Percentiles rank a stretch among this genome's conserved stretches.
Conservation (phyloP, 2,888 invertebrate genomes). For the Lasioglossum oenotherae region DNA sequence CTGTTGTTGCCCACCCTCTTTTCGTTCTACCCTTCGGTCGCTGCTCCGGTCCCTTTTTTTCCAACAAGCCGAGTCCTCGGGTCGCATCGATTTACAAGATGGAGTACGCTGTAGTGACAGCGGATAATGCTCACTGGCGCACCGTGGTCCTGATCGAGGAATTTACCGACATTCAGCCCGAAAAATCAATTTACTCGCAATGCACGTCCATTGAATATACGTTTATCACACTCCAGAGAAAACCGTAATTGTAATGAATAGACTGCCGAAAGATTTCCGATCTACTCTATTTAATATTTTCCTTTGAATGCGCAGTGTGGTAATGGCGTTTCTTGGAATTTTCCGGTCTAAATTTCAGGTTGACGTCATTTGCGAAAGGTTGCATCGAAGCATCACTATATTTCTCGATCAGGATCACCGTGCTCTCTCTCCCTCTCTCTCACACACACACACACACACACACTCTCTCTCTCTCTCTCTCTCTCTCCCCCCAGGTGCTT, state of each 20-base stretch:
- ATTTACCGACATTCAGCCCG: not conserved
- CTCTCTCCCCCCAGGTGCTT: not conserved
- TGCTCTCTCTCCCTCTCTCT: not conserved
- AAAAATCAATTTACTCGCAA: not conserved
- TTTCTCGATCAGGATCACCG: not conserved
- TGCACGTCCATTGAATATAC: not conserved
- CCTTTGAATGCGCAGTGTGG: not conserved
- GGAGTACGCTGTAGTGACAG: constrained; percentile 41
- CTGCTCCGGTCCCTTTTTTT: constrained; percentile 22
- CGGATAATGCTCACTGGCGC: constrained; percentile 36
- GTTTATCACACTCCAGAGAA: not conserved
- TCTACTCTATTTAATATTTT: not conserved
- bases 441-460: no score
- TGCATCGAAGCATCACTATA: not conserved
- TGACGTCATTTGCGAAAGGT: not conserved
- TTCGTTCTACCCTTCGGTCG: not conserved
- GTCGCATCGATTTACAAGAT: constrained; percentile 49
- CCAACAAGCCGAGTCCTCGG: constrained; percentile 22
- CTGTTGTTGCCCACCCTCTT: not conserved
- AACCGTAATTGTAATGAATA: not conserved
- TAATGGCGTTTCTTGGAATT: not conserved
- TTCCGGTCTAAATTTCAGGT: not conserved
- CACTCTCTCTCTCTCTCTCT: not conserved
- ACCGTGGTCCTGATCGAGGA: not conserved
- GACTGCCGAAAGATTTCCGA: not conserved